These are phyloP conservation scores for Thaumetopoea pityocampa DNA, from an alignment of 1,140 invertebrate genomes.

Conservation along the genomic window DNA sequence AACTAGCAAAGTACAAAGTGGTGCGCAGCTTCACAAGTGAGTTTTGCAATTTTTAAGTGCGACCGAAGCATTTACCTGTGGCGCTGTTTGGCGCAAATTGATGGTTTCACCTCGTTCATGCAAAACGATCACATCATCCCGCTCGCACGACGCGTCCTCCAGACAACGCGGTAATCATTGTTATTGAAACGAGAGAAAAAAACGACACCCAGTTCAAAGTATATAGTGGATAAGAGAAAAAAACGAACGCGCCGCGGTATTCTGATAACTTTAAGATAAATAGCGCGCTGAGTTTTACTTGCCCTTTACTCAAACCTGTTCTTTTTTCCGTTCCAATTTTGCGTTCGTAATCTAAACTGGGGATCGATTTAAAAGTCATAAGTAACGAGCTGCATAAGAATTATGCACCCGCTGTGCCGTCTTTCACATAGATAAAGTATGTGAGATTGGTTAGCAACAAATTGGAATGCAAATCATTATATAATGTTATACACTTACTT, in stretches of 20 bases:
- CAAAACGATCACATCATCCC: conserved; percentile 59
- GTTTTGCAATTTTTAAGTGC: conserved; percentile 31
- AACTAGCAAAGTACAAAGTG: conserved; percentile 29
- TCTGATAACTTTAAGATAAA: conserved; percentile 71
- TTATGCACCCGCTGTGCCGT: conserved; percentile 7
- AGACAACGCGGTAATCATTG: conserved; percentile 59
- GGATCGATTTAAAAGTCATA: conserved; percentile 41
- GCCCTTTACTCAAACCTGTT: conserved; percentile 40
- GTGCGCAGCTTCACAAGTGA: conserved; percentile 34
- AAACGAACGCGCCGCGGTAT: conserved; percentile 51
- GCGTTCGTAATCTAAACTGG: conserved; percentile 31
- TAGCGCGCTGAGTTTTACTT: conserved; percentile 60
- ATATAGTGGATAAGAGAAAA: conserved; percentile 50
- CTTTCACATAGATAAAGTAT: conserved; percentile 1
- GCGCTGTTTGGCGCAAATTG: conserved; percentile 53
- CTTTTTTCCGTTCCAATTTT: conserved; percentile 52
- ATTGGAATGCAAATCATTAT: too few species aligned
- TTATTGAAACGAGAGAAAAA: conserved; percentile 64
- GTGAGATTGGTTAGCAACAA: too few species aligned
- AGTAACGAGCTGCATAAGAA: conserved; percentile 24
- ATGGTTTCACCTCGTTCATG: conserved; percentile 64
- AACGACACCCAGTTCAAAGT: conserved; percentile 48
- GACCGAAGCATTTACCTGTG: conserved; percentile 42
- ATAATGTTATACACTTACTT: too few species aligned
- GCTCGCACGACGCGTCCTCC: conserved; percentile 42